Evolutionary conservation across 2,797 vertebrate genomes (phyloP).

Genomic region (Eulemur coronatus): DNA sequence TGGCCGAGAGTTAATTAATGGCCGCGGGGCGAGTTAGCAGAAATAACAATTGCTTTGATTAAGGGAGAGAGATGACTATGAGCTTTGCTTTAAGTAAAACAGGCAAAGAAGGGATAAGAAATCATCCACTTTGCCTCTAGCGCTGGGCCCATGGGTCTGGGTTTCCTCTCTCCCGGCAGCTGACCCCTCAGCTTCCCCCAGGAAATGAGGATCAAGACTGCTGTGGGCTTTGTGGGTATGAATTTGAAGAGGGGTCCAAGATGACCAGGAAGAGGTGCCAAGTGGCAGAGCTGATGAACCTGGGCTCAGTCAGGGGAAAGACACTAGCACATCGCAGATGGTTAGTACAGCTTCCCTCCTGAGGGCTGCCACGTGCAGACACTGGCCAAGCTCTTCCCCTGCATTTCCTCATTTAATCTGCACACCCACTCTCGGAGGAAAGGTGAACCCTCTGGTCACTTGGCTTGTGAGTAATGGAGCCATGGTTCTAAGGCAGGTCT

Average conservation of each 20-base stretch:
- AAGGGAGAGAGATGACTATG: not conserved
- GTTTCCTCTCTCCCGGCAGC: not conserved
- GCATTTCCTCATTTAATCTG: not conserved
- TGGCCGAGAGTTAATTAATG: slow-evolving; percentile 54
- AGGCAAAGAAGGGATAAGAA: not conserved
- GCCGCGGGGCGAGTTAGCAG: slow-evolving; percentile 24
- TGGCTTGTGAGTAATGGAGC: not conserved
- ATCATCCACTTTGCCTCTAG: not conserved
- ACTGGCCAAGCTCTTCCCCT: not conserved
- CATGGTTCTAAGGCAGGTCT: not conserved
- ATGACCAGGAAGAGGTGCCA: not conserved
- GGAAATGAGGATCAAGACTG: not conserved
- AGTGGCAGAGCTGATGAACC: not conserved
- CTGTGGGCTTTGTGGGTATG: not conserved
- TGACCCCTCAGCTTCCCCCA: not conserved
- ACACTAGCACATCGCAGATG: fast-evolving
- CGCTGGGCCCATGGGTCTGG: not conserved
- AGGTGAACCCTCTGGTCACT: not conserved
- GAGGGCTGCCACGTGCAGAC: fast-evolving
- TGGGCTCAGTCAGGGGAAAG: not conserved
- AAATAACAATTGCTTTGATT: slow-evolving; percentile 66
- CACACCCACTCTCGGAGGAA: no score
- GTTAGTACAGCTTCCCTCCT: fast-evolving
- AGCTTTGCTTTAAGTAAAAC: slow-evolving; percentile 50
- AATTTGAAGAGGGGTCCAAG: not conserved